Conservation (phyloP, 2,113 vertebrate species). For the Riparia riparia region DNA sequence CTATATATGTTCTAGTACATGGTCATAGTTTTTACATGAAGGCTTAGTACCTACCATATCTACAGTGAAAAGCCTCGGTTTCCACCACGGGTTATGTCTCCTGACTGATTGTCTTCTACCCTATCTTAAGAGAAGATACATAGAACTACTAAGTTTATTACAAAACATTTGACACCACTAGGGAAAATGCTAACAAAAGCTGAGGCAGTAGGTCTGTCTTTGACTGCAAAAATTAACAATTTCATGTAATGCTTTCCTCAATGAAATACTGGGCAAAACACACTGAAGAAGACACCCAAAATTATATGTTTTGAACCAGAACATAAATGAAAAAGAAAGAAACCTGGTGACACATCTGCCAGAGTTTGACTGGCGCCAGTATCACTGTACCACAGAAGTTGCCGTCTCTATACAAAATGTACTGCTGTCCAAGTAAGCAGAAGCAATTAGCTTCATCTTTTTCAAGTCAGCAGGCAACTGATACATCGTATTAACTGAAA, state of each 20-base stretch:
- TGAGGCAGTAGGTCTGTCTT: neutral
- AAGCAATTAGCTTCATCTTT: constrained; percentile 16
- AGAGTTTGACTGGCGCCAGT: neutral
- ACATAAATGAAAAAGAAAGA: neutral
- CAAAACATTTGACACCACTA: neutral
- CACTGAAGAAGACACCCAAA: neutral
- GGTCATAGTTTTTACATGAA: neutral
- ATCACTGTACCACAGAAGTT: neutral
- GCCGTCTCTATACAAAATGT: neutral
- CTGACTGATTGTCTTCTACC: neutral
- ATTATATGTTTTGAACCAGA: neutral
- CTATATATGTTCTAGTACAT: neutral
- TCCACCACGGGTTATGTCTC: neutral
- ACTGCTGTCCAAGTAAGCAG: constrained; percentile 4
- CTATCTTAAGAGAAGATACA: neutral
- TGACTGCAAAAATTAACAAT: neutral
- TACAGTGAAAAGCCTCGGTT: neutral
- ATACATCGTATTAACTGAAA: constrained; percentile 7
- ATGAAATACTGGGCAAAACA: neutral
- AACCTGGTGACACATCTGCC: neutral
- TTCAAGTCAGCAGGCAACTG: neutral
- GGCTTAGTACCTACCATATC: neutral
- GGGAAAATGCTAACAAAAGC: neutral
- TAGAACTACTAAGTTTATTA: neutral
- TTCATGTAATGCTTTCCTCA: neutral